Base-by-base conservation (phyloP, 2,888 invertebrate species). In the Apantesis nais region DNA sequence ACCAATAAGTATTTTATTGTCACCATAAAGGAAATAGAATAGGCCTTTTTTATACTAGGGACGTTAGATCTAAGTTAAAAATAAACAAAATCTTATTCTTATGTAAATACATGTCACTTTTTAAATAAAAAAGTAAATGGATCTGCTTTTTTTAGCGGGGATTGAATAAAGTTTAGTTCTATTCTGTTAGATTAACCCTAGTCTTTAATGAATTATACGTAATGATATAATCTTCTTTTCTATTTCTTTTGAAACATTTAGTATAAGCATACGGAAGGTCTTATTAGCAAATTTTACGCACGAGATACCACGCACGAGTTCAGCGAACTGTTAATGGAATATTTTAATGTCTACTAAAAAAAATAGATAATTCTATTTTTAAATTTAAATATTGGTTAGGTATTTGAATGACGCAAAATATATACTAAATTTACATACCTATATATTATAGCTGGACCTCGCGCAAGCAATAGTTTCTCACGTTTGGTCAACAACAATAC, bases 271-370 rank as follows among this genome's bases (percentile, higher is more conserved):
- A 22, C 9, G 9, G 22, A 22, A 52, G 22, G 48, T n/a, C n/a
- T 22, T 11, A 52, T 52, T 52, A 52, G 48, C n/a, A 52, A 52
- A 11, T 52, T 52, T 52, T 52, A 48, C 22, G 48, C 48, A 48
- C 48, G 55, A 25, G 55, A 55, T 55, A 55, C 25, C 55, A 48
- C 48, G 48, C n/a, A 29, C 14, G 25, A 55, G 25, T 55, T 55
- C 25, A 29, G 55, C 25, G 55, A 55, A 55, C 55, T 55, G 55
- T 55, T 55, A 55, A 55, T 55, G 55, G 11, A 55, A 55, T 55
- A 12, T n/a, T 55, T 55, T 55, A 12, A 25, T 55, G 25, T 55
- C 14, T 55, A 25, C 55, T 25, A 12, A 55, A n/a, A 25, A 25
- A 11, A n/a, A 25, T 3, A 25, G 25, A 25, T 4, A 25, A 14